Percentiles rank a stretch among this genome's conserved stretches.
phyloP scores from a whole-genome alignment of 2,888 invertebrate species.

The Stenodema calcarata region DNA sequence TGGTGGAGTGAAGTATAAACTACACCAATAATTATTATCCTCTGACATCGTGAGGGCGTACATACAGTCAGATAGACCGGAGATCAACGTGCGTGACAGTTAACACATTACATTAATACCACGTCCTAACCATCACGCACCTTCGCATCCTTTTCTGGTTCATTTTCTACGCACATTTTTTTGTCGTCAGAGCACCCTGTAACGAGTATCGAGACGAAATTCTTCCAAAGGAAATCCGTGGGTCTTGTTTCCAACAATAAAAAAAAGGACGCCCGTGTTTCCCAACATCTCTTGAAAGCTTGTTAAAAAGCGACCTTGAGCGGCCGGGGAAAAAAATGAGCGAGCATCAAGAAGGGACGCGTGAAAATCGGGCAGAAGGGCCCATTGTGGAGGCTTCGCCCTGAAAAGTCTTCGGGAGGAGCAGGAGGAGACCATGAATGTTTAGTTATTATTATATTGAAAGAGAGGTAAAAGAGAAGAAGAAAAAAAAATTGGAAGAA shows the following conservation, averaged over 20 bases:
- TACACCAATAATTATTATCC: no score
- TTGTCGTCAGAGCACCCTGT: neutral
- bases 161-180: neutral
- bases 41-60: no score
- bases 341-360: constrained; percentile 1
- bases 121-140: neutral
- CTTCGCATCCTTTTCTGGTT: neutral
- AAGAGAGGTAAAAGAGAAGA: neutral
- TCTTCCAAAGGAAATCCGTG: constrained; percentile 1
- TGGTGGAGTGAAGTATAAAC: no score
- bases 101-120: neutral
- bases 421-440: constrained; percentile 9
- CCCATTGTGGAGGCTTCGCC: neutral
- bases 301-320: constrained; percentile 10
- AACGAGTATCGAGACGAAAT: constrained; percentile 2
- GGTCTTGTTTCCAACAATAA: neutral
- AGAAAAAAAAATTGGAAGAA: neutral
- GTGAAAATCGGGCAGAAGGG: constrained; percentile 31
- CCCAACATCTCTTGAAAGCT: constrained; percentile 26
- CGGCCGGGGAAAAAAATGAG: neutral
- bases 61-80: neutral
- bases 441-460: constrained; percentile 43
- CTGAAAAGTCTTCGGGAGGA: neutral
- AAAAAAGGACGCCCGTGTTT: constrained; percentile 18
- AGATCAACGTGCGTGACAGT: neutral